phyloP scores from a whole-genome alignment of 2,888 invertebrate genomes.

The Drosophila borborema region DNA sequence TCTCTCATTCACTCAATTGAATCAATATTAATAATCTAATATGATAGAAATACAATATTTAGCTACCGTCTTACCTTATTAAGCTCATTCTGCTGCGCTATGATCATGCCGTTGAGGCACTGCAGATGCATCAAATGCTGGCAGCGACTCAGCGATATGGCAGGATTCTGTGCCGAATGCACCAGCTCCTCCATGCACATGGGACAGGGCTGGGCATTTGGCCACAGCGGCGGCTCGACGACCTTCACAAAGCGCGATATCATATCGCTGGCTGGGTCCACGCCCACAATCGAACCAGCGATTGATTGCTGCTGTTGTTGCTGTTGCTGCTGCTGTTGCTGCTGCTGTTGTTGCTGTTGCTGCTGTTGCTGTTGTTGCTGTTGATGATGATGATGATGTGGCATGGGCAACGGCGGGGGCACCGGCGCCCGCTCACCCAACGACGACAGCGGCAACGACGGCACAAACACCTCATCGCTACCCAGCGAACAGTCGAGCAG shows the following conservation, averaged over 20 bases:
- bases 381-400: slow-evolving; percentile 53
- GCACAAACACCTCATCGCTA: slow-evolving; percentile 90
- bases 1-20: neutral
- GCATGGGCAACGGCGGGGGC: slow-evolving; percentile 76
- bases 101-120: slow-evolving; percentile 91
- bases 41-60: neutral
- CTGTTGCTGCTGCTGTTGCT: slow-evolving; percentile 70
- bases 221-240: slow-evolving; percentile 88
- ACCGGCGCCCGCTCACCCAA: slow-evolving; percentile 81
- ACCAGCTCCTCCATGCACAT: slow-evolving; percentile 88
- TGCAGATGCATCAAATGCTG: slow-evolving; percentile 92
- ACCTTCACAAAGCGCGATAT: slow-evolving; percentile 90
- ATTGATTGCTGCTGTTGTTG: slow-evolving; percentile 80
- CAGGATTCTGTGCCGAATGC: slow-evolving; percentile 86
- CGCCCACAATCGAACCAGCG: slow-evolving; percentile 86
- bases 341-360: slow-evolving; percentile 60
- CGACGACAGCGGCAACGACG: slow-evolving; percentile 81
- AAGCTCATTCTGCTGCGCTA: slow-evolving; percentile 87
- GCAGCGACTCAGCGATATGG: slow-evolving; percentile 90
- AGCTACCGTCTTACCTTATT: slow-evolving; percentile 80
- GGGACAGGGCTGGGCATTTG: slow-evolving; percentile 90
- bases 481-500: slow-evolving; percentile 90
- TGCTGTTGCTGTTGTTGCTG: slow-evolving; percentile 2
- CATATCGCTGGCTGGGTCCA: slow-evolving; percentile 86
- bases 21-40: neutral